Percentiles rank a stretch among this genome's conserved stretches.
Conservation (phyloP, 2,797 vertebrate genomes). For the Pantherophis vulpinus region DNA sequence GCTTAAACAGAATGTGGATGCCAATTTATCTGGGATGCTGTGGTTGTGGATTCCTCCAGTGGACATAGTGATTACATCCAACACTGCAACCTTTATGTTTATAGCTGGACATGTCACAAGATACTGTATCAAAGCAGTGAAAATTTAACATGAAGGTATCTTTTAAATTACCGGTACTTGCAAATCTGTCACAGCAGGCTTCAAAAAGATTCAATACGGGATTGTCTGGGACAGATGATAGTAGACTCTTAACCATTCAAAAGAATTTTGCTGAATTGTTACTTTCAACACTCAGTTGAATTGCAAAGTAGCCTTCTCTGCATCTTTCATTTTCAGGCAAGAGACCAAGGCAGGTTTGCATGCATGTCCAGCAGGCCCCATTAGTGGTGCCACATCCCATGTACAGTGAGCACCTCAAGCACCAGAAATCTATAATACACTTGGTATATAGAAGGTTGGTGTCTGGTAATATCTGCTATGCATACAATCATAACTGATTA, state of each 20-base stretch:
- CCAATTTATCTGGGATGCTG: no score
- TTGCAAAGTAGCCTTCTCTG: not conserved
- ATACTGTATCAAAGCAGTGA: not conserved
- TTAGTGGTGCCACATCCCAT: not conserved
- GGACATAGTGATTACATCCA: no score
- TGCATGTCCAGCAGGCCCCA: not conserved
- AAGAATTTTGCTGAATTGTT: not conserved
- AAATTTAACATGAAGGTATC: not conserved
- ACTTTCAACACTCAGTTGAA: not conserved
- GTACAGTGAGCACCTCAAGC: not conserved
- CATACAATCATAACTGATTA: not conserved
- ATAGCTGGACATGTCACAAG: not conserved
- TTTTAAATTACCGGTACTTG: not conserved
- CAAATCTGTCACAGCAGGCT: not conserved
- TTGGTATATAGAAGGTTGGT: not conserved
- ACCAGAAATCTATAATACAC: not conserved
- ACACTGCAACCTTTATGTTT: no score
- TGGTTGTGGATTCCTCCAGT: no score
- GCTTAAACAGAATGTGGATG: no score
- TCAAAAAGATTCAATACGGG: not conserved
- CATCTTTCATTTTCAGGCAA: not conserved
- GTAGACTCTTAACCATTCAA: not conserved
- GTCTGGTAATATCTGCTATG: not conserved
- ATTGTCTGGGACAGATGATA: not conserved
- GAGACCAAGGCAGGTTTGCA: not conserved